These are phyloP conservation scores for Girardia tigrina DNA, from an alignment of 2,888 invertebrate genomes.

Conservation along the genomic window DNA sequence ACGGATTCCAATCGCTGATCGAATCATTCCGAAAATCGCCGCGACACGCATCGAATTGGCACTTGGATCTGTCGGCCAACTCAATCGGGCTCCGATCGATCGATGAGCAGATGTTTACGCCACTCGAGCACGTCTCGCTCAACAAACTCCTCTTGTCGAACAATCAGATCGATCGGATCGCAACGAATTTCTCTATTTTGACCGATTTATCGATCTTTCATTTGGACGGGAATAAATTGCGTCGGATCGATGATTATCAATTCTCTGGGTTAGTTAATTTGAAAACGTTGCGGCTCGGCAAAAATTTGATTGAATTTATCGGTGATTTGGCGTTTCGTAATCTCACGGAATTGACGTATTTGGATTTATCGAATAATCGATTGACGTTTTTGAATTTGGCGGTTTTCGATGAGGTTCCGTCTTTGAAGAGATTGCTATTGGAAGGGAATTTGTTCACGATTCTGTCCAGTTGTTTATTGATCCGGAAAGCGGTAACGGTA, in stretches of 20 bases:
- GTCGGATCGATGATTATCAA: background rate
- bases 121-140: background rate
- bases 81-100: background rate
- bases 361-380: background rate
- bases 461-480: background rate
- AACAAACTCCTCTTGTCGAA: background rate
- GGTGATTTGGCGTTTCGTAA: background rate
- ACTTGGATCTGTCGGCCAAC: conserved; percentile 2
- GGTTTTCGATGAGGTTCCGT: background rate
- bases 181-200: background rate
- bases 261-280: background rate
- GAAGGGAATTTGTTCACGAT: background rate
- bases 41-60: background rate
- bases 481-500: no score
- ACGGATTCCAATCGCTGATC: background rate
- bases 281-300: background rate
- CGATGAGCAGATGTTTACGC: background rate
- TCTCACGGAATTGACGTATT: background rate
- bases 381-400: background rate
- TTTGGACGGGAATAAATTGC: background rate
- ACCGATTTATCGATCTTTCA: background rate
- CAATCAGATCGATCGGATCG: background rate
- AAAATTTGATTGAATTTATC: background rate
- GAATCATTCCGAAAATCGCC: no score
- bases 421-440: background rate